Base-by-base conservation (phyloP, 2,888 invertebrate species). In the Heteropelma amictum region DNA sequence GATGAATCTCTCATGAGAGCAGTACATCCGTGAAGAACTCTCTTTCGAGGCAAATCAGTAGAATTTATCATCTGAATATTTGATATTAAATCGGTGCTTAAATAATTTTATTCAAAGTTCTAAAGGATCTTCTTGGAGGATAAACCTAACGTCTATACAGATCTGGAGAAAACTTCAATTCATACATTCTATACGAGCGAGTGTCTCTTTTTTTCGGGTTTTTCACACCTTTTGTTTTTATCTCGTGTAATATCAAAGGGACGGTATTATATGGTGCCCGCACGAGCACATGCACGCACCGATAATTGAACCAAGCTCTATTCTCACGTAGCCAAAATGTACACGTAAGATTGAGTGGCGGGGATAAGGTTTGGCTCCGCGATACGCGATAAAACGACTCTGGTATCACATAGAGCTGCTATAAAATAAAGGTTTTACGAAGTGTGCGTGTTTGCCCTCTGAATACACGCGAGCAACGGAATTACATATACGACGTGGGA, bases 351-450 rank as follows among this genome's bases (percentile, higher is more conserved):
- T n/a, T n/a, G n/a, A n/a, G n/a, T n/a, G n/a, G n/a, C n/a, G n/a
- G n/a, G n/a, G n/a, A n/a, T n/a, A 23, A 5, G 21, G 47, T 47
- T 47, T 47, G 12, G n/a, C n/a, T n/a, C 19, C 23, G 3, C 45
- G 45, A 45, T n/a, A 21, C 17, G 58, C 40, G 38, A 72, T 56
- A 56, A 68, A 63, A 61, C 40, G 23, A 56, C 40, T 30, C 30
- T 54, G 56, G 30, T 42, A 61, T 47, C 47, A 10, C 12, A 28
- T 56, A 49, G 33, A n/a, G 33, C n/a, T n/a, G 40, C 61, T 49
- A 67, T 72, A 58, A 73, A 73, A 68, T 35, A 38, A 63, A 38
- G 23, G n/a, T n/a, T 42, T 54, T 26, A 64, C 54, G 35, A 54
- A 49, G 53, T 60, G 45, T 53, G n/a, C n/a, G 35, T 54, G 17